These are phyloP conservation scores for Bellardia pandia DNA, from an alignment of 2,888 invertebrate species.

Conservation along the genomic window DNA sequence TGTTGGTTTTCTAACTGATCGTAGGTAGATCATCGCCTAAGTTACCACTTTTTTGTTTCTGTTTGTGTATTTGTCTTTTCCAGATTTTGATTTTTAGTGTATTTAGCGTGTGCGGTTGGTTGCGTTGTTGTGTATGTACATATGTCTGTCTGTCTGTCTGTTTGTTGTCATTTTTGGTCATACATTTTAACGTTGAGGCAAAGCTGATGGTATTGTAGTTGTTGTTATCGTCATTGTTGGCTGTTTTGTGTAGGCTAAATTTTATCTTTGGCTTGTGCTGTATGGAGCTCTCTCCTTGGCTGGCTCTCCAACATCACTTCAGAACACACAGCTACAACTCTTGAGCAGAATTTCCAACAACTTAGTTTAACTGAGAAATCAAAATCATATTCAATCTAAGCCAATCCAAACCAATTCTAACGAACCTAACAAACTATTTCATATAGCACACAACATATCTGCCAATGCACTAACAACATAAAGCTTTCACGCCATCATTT, in stretches of 20 bases:
- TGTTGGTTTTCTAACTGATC: constrained; percentile 68
- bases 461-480: constrained; percentile 2
- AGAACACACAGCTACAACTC: constrained; percentile 16
- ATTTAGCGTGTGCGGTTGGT: constrained; percentile 65
- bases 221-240: constrained; percentile 35
- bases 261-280: constrained; percentile 39
- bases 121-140: constrained; percentile 47
- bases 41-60: constrained; percentile 50
- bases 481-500: constrained; percentile 49
- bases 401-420: constrained; percentile 64
- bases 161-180: constrained; percentile 67
- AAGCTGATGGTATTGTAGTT: constrained; percentile 28
- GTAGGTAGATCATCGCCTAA: constrained; percentile 76
- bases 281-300: constrained; percentile 37
- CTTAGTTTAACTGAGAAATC: constrained; percentile 45
- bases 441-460: background rate
- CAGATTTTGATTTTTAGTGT: constrained; percentile 49
- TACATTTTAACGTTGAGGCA: constrained; percentile 60
- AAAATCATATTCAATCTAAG: constrained; percentile 27
- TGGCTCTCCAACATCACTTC: constrained; percentile 6
- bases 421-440: constrained; percentile 6
- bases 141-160: constrained; percentile 45
- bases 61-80: constrained; percentile 52
- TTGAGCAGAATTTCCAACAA: constrained; percentile 47
- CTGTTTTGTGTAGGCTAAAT: constrained; percentile 60